These are phyloP conservation scores for Fringilla coelebs DNA, from an alignment of 2,797 vertebrate species.

Conservation along the genomic window DNA sequence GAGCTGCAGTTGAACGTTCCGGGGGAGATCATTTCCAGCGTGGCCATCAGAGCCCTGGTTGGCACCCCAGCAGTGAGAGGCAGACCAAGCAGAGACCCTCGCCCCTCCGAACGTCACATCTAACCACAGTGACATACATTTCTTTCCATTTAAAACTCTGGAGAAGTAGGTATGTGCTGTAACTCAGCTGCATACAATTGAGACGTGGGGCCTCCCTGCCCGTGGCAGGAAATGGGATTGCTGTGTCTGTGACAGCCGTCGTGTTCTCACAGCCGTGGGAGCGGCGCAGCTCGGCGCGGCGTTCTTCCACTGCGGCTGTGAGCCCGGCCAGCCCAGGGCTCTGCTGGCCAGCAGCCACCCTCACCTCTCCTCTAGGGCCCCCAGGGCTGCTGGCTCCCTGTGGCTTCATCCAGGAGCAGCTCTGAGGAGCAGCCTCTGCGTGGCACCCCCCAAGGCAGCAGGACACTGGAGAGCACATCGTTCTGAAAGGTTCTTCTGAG, in stretches of 20 bases:
- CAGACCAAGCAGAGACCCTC: neutral
- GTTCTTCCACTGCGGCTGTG: fast-evolving
- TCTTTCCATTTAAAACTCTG: slow-evolving; percentile 35
- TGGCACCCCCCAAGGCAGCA: fast-evolving
- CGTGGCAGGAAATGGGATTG: slow-evolving; percentile 67
- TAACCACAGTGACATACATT: slow-evolving; percentile 21
- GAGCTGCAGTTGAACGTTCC: neutral
- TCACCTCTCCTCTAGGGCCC: neutral
- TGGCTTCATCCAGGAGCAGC: neutral
- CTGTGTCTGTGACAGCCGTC: slow-evolving; percentile 52
- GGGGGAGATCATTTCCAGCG: neutral
- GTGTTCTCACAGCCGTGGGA: neutral
- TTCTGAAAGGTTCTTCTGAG: neutral
- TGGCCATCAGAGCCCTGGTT: neutral
- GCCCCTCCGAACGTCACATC: neutral
- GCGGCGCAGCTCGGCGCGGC: neutral
- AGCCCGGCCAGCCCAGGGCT: fast-evolving
- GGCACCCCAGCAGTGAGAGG: neutral
- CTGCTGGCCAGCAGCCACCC: neutral
- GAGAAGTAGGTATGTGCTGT: neutral
- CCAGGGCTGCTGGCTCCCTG: fast-evolving
- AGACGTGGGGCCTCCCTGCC: neutral
- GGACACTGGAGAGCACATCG: fast-evolving
- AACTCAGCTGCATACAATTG: neutral
- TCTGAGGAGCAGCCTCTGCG: fast-evolving